Conservation (phyloP, 2,113 vertebrate species). For the Mastomys natalensis region DNA sequence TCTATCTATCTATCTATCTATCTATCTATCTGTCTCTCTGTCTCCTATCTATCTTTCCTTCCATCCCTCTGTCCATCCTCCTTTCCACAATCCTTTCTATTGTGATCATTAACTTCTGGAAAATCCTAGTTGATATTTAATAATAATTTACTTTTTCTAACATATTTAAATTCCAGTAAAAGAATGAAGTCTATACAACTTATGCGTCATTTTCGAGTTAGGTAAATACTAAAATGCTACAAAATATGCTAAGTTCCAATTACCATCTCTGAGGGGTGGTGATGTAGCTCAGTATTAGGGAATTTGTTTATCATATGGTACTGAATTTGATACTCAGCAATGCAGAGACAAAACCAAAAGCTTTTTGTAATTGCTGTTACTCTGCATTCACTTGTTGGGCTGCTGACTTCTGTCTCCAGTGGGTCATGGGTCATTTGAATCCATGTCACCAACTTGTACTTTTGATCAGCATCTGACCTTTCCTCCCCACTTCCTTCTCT, state of each 20-base stretch:
- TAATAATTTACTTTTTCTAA: neutral
- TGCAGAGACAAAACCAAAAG: neutral
- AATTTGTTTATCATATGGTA: neutral
- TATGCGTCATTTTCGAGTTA: neutral
- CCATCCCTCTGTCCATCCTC: no score
- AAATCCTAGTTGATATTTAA: neutral
- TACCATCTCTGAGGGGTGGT: neutral
- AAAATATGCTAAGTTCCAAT: neutral
- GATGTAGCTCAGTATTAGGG: neutral
- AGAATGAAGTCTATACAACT: neutral
- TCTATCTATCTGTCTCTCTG: no score
- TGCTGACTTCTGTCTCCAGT: neutral
- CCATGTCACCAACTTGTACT: neutral
- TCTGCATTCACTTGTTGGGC: neutral
- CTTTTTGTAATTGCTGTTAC: neutral
- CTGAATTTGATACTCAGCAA: neutral
- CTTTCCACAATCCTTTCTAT: neutral
- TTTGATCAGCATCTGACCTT: neutral
- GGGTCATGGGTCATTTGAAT: neutral
- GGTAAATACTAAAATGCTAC: neutral
- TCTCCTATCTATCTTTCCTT: no score
- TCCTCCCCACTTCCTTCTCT: neutral
- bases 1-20: neutral
- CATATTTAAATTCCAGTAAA: conserved; percentile 20
- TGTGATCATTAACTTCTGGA: neutral